Conservation (phyloP, 2,888 invertebrate species). For the Trissolcus brochymenae region DNA sequence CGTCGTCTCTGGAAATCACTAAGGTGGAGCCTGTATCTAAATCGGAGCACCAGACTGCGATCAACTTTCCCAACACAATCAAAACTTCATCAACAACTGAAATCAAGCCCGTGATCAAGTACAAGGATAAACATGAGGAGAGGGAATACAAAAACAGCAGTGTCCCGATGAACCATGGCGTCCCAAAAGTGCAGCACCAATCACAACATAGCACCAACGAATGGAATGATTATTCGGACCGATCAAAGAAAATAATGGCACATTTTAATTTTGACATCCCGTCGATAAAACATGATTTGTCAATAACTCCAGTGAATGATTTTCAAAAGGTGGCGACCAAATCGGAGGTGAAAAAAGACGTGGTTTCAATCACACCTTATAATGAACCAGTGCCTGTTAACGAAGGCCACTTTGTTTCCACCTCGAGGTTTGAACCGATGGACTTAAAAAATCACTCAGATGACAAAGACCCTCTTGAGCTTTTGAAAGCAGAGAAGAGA, state of each 20-base stretch:
- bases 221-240: conserved; percentile 65
- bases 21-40: conserved; percentile 30
- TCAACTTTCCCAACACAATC: conserved; percentile 56
- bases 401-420: conserved; percentile 46
- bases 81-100: conserved; percentile 25
- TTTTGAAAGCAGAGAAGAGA: conserved; percentile 63
- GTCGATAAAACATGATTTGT: conserved; percentile 67
- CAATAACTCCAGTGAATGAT: conserved; percentile 72
- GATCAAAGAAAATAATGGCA: conserved; percentile 65
- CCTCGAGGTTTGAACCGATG: conserved; percentile 60
- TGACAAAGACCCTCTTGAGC: conserved; percentile 63
- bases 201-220: conserved; percentile 60
- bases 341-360: conserved; percentile 68
- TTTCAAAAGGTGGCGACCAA: conserved; percentile 65
- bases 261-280: conserved; percentile 68
- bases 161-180: conserved; percentile 32
- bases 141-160: conserved; percentile 8
- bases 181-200: conserved; percentile 4
- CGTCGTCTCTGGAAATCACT: conserved; percentile 25
- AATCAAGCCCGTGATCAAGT: conserved; percentile 54
- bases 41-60: conserved; percentile 26
- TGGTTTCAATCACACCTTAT: conserved; percentile 72
- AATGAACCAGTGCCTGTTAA: conserved; percentile 59
- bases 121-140: conserved; percentile 63
- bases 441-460: conserved; percentile 61